These are phyloP conservation scores for Semibalanus balanoides DNA, from an alignment of 1,140 invertebrate genomes.

Conservation along the genomic window DNA sequence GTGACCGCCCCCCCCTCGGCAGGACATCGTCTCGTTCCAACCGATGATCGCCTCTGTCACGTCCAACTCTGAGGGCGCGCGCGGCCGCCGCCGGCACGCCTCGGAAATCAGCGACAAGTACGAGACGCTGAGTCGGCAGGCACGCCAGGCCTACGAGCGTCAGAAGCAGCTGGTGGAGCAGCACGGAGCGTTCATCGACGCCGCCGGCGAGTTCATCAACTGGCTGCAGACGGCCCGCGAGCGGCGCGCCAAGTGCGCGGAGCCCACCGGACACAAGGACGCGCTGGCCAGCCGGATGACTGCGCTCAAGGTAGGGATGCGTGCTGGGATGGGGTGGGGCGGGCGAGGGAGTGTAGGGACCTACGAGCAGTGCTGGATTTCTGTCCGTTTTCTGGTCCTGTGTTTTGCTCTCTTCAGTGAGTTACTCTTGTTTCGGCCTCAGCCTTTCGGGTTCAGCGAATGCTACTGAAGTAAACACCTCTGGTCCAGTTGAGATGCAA, in stretches of 20 bases:
- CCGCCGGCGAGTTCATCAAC: conserved; percentile 74
- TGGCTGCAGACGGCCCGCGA: conserved; percentile 83
- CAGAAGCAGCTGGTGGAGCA: conserved; percentile 79
- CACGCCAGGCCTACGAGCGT: conserved; percentile 74
- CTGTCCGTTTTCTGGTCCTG: too few relatives aligned
- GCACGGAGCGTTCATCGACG: conserved; percentile 74
- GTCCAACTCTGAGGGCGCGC: conserved; percentile 73
- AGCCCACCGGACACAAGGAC: conserved; percentile 86
- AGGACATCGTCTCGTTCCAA: conserved; percentile 81
- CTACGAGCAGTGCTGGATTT: too few relatives aligned
- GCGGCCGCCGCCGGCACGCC: conserved; percentile 49
- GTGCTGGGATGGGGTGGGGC: too few relatives aligned
- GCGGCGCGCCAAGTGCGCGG: conserved; percentile 77
- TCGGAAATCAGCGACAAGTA: conserved; percentile 82
- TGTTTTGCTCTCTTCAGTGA: too few relatives aligned
- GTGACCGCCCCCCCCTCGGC: neutral
- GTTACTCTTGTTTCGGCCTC: too few relatives aligned
- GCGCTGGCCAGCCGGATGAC: conserved; percentile 66
- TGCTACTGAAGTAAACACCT: too few relatives aligned
- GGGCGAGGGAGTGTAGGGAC: too few relatives aligned
- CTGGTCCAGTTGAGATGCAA: too few relatives aligned
- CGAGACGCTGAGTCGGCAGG: conserved; percentile 72
- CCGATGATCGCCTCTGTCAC: conserved; percentile 88
- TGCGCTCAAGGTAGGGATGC: conserved; percentile 45
- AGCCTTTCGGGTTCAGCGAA: too few relatives aligned